These are phyloP conservation scores for Globodera rostochiensis DNA, from an alignment of 1,140 invertebrate genomes.

Conservation along the genomic window DNA sequence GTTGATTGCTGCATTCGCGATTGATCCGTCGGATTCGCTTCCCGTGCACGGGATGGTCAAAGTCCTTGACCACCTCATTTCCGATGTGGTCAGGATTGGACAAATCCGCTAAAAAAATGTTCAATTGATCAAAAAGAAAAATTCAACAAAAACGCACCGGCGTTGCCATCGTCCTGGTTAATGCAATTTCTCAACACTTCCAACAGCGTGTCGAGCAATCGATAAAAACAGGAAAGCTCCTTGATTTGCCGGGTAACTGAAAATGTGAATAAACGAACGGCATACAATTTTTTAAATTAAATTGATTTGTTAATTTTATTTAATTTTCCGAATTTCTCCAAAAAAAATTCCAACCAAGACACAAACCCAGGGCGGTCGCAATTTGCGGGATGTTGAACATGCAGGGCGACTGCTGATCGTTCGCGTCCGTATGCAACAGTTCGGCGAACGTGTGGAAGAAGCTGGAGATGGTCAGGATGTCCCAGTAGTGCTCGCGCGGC, in stretches of 20 bases:
- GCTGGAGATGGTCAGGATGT: slow-evolving; percentile 31
- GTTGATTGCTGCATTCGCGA: slow-evolving; percentile 18
- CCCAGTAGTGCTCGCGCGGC: slow-evolving; percentile 23
- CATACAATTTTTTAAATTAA: too few relatives aligned
- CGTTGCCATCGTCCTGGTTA: slow-evolving; percentile 36
- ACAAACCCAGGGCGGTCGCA: slow-evolving; percentile 27
- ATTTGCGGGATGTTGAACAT: slow-evolving; percentile 36
- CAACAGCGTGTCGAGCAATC: slow-evolving; percentile 23
- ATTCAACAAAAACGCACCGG: slow-evolving; percentile 8
- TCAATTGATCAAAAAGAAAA: neutral
- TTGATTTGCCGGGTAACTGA: neutral
- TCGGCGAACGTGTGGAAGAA: slow-evolving; percentile 38
- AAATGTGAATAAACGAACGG: too few relatives aligned
- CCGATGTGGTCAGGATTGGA: slow-evolving; percentile 35
- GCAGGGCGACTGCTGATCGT: slow-evolving; percentile 2
- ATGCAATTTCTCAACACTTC: slow-evolving; percentile 7
- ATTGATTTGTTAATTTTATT: neutral
- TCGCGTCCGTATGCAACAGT: neutral
- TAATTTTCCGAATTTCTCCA: neutral
- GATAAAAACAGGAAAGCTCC: slow-evolving; percentile 14
- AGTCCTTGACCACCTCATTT: slow-evolving; percentile 35
- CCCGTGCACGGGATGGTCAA: slow-evolving; percentile 42
- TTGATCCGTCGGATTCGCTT: slow-evolving; percentile 26
- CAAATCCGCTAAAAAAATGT: slow-evolving; percentile 33
- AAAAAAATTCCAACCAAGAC: neutral